Evolutionary conservation across 2,888 invertebrate genomes (phyloP), one percentile per base, ranked within the genome.

Genomic region (Drosophila phalerata): DNA sequence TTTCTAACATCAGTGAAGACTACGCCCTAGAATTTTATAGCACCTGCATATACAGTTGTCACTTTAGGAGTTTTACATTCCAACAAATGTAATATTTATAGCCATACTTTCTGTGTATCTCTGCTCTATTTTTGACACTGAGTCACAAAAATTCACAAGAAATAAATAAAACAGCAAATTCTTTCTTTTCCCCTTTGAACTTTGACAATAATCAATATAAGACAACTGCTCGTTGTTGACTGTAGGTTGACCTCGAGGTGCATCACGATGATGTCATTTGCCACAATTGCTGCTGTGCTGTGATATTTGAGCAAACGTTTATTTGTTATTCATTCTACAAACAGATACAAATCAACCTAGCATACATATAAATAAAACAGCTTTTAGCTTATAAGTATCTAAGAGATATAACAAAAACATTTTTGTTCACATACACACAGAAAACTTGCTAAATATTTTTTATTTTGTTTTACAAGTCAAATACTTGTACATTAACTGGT

Each of bases 231-330:
- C 17, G 37, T 25, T 48, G 58, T 72, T 57, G 57, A 22, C 60
- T 64, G 32, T 30, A 34, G 51, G 63, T 64, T 60, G 69, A 68
- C 81, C 81, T 81, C 61, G 63, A 64, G 61, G 52, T 86, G 86
- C 79, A 71, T 56, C 47, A 52, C 32, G 55, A 81, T 86, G 83
- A 86, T 86, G 86, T 83, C 83, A 83, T 79, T 66, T 69, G 40
- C 56, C 13, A 48, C 38, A 62, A 30, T 30, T 48, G 38, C 51
- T 56, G 62, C 57, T 40, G 45, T 60, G 67, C 37, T 30, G 42
- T 34, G 55, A 61, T 58, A 73, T 60, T 69, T 60, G 37, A 49
- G 43, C 73, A 73, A 73, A 73, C 73, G 62, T 37, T 70, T 75
- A 71, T 65, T 57, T 62, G 63, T 30, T 70, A 66, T 65, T 53